These are phyloP conservation scores for Eidolon dupreanum DNA, from an alignment of 2,797 vertebrate genomes.

Conservation along the genomic window DNA sequence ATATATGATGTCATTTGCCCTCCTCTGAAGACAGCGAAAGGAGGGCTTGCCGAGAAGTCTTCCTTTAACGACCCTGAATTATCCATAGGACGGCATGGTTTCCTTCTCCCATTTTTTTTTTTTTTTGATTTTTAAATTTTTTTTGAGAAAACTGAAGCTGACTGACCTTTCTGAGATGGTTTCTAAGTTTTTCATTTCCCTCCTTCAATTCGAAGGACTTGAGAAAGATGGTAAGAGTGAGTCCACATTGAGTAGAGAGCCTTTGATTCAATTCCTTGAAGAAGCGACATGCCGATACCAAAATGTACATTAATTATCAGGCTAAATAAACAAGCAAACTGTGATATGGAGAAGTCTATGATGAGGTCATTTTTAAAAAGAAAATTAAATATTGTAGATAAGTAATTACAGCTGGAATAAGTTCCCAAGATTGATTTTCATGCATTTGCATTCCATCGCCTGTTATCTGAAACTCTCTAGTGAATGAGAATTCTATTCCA, in stretches of 20 bases:
- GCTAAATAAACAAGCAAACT: neutral
- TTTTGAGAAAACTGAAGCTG: neutral
- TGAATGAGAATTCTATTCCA: neutral
- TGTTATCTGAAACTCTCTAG: neutral
- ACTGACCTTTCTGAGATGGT: neutral
- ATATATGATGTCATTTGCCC: conserved; percentile 60
- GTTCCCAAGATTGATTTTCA: neutral
- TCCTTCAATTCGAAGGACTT: neutral
- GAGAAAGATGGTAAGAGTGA: neutral
- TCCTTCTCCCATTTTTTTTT: neutral
- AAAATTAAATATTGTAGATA: conserved; percentile 29
- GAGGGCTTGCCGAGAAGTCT: neutral
- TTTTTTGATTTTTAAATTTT: neutral
- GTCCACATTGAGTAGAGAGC: neutral
- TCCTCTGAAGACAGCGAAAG: neutral
- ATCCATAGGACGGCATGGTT: neutral
- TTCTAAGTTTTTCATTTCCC: neutral
- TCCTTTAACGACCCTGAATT: conserved; percentile 20
- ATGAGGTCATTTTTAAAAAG: neutral
- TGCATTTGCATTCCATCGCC: neutral
- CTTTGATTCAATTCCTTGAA: neutral
- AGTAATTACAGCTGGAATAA: neutral
- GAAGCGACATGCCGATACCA: neutral
- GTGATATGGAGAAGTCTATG: neutral
- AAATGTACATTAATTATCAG: neutral